These are phyloP conservation scores for Holcopasites calliopsidis DNA, from an alignment of 1,140 invertebrate species.

Conservation along the genomic window DNA sequence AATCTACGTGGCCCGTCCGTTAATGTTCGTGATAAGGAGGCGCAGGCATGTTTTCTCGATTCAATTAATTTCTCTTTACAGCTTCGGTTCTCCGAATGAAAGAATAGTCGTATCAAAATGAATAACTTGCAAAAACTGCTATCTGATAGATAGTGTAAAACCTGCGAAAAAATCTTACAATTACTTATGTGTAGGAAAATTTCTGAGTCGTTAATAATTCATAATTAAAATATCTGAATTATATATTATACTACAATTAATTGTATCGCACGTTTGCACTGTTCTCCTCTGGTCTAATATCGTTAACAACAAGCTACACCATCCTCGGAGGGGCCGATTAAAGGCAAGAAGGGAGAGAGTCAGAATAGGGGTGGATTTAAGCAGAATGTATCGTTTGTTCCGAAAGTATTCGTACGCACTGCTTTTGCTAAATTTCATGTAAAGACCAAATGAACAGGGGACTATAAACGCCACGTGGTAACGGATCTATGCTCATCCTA, in stretches of 20 bases:
- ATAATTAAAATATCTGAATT: background rate
- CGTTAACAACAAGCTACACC: background rate
- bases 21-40: background rate
- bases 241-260: background rate
- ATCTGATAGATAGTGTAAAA: background rate
- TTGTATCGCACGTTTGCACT: background rate
- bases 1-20: background rate
- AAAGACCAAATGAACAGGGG: background rate
- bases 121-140: background rate
- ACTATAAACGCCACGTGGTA: background rate
- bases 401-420: conserved; percentile 10
- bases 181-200: background rate
- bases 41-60: background rate
- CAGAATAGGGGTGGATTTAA: conserved; percentile 9
- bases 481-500: background rate
- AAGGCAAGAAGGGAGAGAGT: background rate
- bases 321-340: background rate
- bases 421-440: conserved; percentile 22
- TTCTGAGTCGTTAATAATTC: background rate
- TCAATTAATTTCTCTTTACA: conserved; percentile 26
- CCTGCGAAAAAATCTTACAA: background rate
- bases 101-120: background rate
- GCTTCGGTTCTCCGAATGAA: background rate
- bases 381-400: conserved; percentile 19
- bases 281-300: background rate